Base-by-base conservation (phyloP, 2,797 vertebrate genomes). In the Tenualosa thibaudeaui region DNA sequence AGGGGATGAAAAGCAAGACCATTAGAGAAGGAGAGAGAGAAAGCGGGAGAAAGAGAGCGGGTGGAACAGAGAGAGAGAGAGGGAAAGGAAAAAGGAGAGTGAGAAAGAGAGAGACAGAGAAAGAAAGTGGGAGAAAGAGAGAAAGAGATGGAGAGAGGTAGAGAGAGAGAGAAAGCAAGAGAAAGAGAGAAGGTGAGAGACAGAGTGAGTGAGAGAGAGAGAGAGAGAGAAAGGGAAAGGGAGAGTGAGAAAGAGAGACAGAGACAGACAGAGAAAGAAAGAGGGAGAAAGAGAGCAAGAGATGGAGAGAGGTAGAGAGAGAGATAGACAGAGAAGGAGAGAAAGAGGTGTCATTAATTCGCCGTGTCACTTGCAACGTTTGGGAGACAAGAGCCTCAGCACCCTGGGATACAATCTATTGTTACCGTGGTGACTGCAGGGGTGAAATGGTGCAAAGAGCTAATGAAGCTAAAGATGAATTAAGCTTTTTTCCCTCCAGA, bases 401-500 rank as follows among this genome's bases (percentile, higher is more conserved):
- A 84, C 84, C 87, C 60, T 84, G 84, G 87, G 81, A 86, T 81
- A 82, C 71, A 56, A 81, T 54, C 87, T 89, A 90, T 89, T 88
- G 87, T 86, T 85, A 85, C 87, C 85, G 85, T 82, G 86, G 62
- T 46, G 87, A 90, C 85, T 87, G 81, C 60, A 78, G 60, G 50
- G 84, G 86, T 84, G 84, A 90, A 89, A 68, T 85, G 90, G 87
- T 58, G 87, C 86, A 83, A 60, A 88, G 88, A 91, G 90, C 89
- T 91, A 92, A 92, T 92, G 90, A 90, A 89, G 89, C 85, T 24
- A 12, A 87, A 91, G 88, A 90, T 89, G 90, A 92, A 92, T 92
- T 88, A 91, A 90, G 90, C 81, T 88, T 87, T 89, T 75, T 75
- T 56, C 88, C 43, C 85, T 68, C 54, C 43, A 82, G 46, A 40